These are phyloP conservation scores for Nomada lathburiana DNA, from an alignment of 2,888 invertebrate species.

Conservation along the genomic window DNA sequence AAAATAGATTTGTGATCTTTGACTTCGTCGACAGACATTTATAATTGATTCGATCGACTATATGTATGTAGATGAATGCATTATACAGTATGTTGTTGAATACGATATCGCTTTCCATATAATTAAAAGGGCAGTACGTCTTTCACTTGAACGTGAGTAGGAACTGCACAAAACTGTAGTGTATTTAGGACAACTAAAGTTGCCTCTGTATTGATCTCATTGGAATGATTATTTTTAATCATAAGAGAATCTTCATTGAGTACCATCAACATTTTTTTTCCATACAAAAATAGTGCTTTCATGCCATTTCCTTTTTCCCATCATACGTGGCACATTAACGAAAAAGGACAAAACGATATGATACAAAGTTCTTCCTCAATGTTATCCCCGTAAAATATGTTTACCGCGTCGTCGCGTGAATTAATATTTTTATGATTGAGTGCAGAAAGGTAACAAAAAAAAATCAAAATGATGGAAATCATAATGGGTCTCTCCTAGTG, in stretches of 20 bases:
- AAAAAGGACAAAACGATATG: slow-evolving; percentile 8
- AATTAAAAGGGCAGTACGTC: slow-evolving; percentile 62
- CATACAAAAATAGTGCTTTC: not conserved
- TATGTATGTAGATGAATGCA: slow-evolving; percentile 11
- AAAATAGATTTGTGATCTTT: slow-evolving; percentile 54
- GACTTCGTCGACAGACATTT: slow-evolving; percentile 23
- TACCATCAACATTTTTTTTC: not conserved
- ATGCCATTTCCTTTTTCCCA: not conserved
- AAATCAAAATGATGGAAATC: too few relatives aligned
- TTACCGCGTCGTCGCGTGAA: too few relatives aligned
- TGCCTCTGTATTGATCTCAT: not conserved
- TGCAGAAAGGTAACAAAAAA: not conserved
- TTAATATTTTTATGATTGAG: not conserved
- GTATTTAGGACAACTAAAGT: not conserved
- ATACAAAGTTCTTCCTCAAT: too few relatives aligned
- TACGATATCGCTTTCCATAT: slow-evolving; percentile 13
- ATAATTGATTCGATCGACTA: slow-evolving; percentile 32
- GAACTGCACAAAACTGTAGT: slow-evolving; percentile 33
- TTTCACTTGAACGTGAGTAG: slow-evolving; percentile 31
- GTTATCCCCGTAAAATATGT: too few relatives aligned
- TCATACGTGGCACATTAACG: not conserved
- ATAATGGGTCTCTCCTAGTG: not conserved
- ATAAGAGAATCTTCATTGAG: not conserved
- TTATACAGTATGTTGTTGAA: slow-evolving; percentile 29
- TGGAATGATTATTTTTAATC: not conserved